Evolutionary conservation across 2,797 vertebrate genomes (phyloP).

Genomic region (Eremophila alpestris): DNA sequence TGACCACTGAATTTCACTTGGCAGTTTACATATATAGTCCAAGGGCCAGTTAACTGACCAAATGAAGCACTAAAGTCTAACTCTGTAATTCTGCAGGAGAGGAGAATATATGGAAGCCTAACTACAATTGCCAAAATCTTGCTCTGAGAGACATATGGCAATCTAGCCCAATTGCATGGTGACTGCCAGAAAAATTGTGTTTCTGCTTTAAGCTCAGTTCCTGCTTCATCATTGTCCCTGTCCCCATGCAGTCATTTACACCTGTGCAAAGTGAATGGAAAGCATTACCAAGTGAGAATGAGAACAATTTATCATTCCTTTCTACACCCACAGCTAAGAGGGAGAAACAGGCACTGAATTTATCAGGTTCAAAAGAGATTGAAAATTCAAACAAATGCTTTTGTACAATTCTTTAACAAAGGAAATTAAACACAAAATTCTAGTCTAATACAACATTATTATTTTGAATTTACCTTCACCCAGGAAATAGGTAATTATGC

Average conservation of each 20-base stretch:
- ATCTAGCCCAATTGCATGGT: neutral
- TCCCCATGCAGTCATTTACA: conserved; percentile 21
- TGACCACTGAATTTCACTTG: neutral
- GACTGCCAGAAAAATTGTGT: neutral
- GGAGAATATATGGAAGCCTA: neutral
- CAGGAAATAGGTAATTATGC: neutral
- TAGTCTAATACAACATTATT: neutral
- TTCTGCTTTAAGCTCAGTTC: neutral
- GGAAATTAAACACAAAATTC: neutral
- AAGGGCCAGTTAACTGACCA: neutral
- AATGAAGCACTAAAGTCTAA: neutral
- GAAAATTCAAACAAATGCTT: neutral
- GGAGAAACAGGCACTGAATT: neutral
- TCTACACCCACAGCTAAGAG: neutral
- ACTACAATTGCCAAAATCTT: neutral
- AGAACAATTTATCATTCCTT: conserved; percentile 33
- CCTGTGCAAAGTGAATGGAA: conserved; percentile 24
- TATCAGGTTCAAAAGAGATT: neutral
- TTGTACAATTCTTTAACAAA: neutral
- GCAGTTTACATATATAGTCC: neutral
- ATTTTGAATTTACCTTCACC: neutral
- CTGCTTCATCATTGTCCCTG: neutral
- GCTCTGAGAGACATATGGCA: neutral
- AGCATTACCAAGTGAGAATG: neutral
- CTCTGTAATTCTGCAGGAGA: neutral